A percentile compares a stretch with the other conserved stretches of the same genome.
Conservation (phyloP, 2,888 invertebrate genomes). For the Mimumesa dahlbomi region DNA sequence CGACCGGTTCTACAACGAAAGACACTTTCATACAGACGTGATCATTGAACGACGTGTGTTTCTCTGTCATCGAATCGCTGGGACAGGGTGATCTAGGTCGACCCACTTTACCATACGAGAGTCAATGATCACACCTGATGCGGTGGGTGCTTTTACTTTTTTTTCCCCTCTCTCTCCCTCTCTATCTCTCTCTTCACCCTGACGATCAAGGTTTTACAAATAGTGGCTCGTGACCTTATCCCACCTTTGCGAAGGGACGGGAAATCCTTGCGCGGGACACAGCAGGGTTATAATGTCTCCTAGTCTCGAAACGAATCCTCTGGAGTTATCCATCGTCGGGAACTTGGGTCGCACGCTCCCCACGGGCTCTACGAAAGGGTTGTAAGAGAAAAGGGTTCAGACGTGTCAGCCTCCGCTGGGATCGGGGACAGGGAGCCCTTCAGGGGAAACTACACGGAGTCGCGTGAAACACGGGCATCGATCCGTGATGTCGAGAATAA, state of each 20-base stretch:
- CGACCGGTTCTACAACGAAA: slow-evolving; percentile 76
- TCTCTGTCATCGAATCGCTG: slow-evolving; percentile 26
- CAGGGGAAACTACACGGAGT: too few species aligned
- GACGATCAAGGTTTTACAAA: neutral
- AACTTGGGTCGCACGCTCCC: slow-evolving; percentile 87
- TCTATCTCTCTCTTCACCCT: neutral
- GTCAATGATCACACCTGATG: slow-evolving; percentile 9
- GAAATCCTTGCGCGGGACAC: slow-evolving; percentile 82
- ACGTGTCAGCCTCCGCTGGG: slow-evolving; percentile 6
- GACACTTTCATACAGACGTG: slow-evolving; percentile 10
- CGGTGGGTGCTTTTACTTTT: neutral
- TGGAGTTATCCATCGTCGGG: slow-evolving; percentile 82
- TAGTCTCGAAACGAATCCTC: slow-evolving; percentile 77
- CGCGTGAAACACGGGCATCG: too few species aligned
- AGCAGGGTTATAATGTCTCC: slow-evolving; percentile 79
- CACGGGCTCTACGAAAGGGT: slow-evolving; percentile 86
- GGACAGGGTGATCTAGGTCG: slow-evolving; percentile 43
- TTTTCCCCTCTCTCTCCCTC: neutral
- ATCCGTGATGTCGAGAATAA: too few species aligned
- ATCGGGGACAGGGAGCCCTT: slow-evolving; percentile 58
- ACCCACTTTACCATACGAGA: neutral
- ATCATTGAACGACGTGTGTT: slow-evolving; percentile 11
- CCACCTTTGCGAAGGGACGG: slow-evolving; percentile 82
- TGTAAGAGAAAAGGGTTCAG: too few species aligned
- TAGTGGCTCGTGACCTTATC: slow-evolving; percentile 59